Base-by-base conservation (phyloP, 2,888 invertebrate species). In the Xestia rhomboidea region DNA sequence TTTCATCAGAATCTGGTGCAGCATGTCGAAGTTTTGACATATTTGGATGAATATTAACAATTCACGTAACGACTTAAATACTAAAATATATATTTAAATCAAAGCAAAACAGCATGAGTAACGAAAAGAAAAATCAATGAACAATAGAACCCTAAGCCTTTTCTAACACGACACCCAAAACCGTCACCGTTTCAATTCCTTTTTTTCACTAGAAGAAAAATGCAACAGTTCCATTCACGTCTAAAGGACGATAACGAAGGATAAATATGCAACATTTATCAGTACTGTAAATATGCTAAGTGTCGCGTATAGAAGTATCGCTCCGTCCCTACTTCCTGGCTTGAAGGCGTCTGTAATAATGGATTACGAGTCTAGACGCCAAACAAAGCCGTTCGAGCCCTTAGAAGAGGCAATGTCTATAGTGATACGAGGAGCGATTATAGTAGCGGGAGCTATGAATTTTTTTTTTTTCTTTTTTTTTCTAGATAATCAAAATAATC, bases 281-380 rank as follows among this genome's bases (percentile, higher is more conserved):
- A 95, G 93, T 90, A 90, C 92, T 90, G 93, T 93, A 94, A 95
- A 94, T 95, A 96, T 95, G 93, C 95, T 94, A 94, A 95, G 95
- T 94, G 89, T 93, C 92, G 92, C 90, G 90, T 92, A 93, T 93
- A 92, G 92, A 91, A 90, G 91, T 92, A 92, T 93, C 91, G 91
- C 91, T 89, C 90, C 91, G 94, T 93, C 93, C 93, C 91, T 90
- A 89, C 88, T 88, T 88, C 88, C 88, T 89, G 91, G 88, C 89
- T 89, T 88, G 90, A 91, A 91, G 92, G 94, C 92, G 94, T 93
- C 91, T 93, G 93, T 93, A 94, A 94, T 96, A 96, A 96, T 95
- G 95, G 95, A 96, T 96, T 96, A 95, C 94, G 93, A 94, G 95
- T 94, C 95, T 95, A 95, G 95, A 94, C 95, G 92, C 91, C 94